Percentiles rank a stretch among this genome's conserved stretches.
phyloP scores from a whole-genome alignment of 2,888 invertebrate genomes.

The Lasius platythorax region DNA sequence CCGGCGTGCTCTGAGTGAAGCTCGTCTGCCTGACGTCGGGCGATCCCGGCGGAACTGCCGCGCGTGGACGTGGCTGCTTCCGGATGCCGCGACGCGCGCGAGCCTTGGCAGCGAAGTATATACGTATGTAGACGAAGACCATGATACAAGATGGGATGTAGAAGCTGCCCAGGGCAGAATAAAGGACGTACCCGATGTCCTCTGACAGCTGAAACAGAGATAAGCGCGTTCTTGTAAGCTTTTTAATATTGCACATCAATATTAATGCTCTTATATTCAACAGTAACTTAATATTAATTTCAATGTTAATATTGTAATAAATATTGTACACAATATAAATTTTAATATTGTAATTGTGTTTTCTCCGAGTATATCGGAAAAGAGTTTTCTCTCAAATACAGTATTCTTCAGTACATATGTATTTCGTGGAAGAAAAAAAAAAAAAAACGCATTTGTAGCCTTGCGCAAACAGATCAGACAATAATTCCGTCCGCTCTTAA shows the following conservation, averaged over 20 bases:
- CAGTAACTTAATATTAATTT: constrained; percentile 6
- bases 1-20: constrained; percentile 83
- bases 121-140: constrained; percentile 99
- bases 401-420: background rate
- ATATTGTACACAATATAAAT: background rate
- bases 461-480: background rate
- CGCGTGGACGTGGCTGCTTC: constrained; percentile 91
- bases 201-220: constrained; percentile 93
- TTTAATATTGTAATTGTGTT: background rate
- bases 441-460: background rate
- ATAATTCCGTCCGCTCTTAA: background rate
- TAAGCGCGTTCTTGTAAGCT: background rate
- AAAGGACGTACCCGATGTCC: constrained; percentile 98
- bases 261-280: background rate
- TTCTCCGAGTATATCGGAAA: background rate
- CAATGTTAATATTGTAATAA: background rate
- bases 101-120: constrained; percentile 98
- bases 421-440: background rate
- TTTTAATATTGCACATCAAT: background rate
- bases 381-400: background rate
- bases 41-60: constrained; percentile 79
- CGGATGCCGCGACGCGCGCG: constrained; percentile 95
- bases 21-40: constrained; percentile 84
- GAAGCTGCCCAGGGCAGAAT: constrained; percentile 99
- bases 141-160: constrained; percentile 99